These are phyloP conservation scores for Leptodactylus fallax DNA, from an alignment of 2,797 vertebrate species.

Conservation along the genomic window DNA sequence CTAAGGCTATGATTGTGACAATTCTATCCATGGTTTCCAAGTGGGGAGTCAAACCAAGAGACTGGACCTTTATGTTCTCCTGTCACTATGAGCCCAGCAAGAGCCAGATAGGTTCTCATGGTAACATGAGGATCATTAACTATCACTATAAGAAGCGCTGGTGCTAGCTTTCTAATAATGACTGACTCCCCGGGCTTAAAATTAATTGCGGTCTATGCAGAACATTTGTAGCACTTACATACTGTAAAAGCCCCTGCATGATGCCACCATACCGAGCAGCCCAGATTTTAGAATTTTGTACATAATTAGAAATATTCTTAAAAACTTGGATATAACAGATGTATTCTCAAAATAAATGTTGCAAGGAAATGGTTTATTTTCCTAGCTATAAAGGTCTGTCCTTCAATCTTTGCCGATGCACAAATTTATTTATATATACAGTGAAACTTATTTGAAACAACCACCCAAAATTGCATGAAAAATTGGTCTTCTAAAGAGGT, in stretches of 20 bases:
- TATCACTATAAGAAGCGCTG: neutral
- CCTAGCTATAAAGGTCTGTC: neutral
- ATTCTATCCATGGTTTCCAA: neutral
- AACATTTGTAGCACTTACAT: conserved; percentile 7
- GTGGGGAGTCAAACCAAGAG: neutral
- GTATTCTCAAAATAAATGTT: neutral
- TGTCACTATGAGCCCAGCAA: neutral
- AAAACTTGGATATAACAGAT: neutral
- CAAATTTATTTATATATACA: too few relatives aligned
- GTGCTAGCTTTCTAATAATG: neutral
- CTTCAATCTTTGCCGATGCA: too few relatives aligned
- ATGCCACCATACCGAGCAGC: neutral
- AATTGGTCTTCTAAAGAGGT: too few relatives aligned
- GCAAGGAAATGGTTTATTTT: neutral
- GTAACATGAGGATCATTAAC: neutral
- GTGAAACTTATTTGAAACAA: too few relatives aligned
- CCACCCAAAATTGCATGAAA: too few relatives aligned
- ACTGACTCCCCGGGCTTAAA: neutral
- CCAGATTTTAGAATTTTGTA: neutral
- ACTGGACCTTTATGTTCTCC: neutral
- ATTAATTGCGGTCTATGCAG: conserved; percentile 9
- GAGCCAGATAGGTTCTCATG: neutral
- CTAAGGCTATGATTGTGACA: neutral
- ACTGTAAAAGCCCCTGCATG: neutral
- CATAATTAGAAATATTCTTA: neutral